A percentile compares a stretch with the other conserved stretches of the same genome.
Evolutionary conservation across 2,797 vertebrate genomes (phyloP).

Genomic region (Argentina silus): DNA sequence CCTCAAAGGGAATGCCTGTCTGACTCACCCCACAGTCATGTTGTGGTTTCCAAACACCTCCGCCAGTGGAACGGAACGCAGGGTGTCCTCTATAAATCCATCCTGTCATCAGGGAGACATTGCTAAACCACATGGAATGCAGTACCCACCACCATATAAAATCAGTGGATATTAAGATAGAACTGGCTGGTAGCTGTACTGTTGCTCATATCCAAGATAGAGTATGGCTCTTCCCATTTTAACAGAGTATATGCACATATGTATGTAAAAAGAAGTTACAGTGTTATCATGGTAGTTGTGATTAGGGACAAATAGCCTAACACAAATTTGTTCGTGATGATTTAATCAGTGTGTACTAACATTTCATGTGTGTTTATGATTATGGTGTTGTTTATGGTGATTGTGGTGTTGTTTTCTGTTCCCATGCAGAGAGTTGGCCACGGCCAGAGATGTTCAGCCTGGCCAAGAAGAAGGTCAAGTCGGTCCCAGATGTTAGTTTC

Average conservation of each 20-base stretch:
- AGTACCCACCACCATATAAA: not conserved
- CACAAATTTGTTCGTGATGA: not conserved
- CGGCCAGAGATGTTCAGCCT: constrained; percentile 52
- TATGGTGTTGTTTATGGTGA: not conserved
- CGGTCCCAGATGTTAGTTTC: constrained; percentile 61
- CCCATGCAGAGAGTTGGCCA: constrained; percentile 52
- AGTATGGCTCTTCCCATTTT: too few relatives aligned
- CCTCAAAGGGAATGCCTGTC: constrained; percentile 7
- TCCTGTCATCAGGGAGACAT: not conserved
- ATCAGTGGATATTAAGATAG: not conserved
- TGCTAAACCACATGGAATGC: not conserved
- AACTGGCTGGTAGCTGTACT: too few relatives aligned
- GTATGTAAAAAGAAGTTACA: not conserved
- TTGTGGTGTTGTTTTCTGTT: constrained; percentile 4
- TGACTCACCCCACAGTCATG: constrained; percentile 35
- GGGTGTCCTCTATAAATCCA: not conserved
- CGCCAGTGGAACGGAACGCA: not conserved
- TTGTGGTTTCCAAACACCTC: constrained; percentile 8
- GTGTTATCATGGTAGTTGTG: not conserved
- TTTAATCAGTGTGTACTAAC: not conserved
- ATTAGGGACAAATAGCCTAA: not conserved
- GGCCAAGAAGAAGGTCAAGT: constrained; percentile 64
- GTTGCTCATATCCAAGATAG: too few relatives aligned
- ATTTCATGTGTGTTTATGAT: not conserved
- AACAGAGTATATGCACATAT: not conserved